phyloP scores from a whole-genome alignment of 2,888 invertebrate species.

The Gonocerus acuteangulatus region DNA sequence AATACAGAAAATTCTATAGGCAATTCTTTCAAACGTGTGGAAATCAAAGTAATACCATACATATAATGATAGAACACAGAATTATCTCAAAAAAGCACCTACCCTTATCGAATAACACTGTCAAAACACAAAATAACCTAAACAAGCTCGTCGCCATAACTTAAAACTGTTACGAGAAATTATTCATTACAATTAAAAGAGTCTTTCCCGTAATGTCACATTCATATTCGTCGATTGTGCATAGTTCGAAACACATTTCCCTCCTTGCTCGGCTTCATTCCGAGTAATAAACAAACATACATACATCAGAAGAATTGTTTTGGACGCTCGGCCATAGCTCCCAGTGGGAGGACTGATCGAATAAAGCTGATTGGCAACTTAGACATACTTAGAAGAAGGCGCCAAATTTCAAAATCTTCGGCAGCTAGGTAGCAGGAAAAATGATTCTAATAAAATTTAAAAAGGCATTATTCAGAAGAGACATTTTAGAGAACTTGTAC shows the following conservation, averaged over 20 bases:
- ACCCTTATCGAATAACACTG: background rate
- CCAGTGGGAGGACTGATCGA: background rate
- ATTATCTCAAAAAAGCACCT: background rate
- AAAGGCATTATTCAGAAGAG: too few relatives aligned
- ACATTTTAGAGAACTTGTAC: too few relatives aligned
- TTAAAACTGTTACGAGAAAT: background rate
- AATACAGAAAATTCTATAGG: too few relatives aligned
- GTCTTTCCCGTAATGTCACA: background rate
- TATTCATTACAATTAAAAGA: background rate
- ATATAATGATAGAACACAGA: too few relatives aligned
- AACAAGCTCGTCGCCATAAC: background rate
- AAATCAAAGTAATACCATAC: background rate
- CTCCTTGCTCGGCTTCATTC: too few relatives aligned
- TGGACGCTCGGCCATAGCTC: background rate
- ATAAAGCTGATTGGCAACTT: background rate
- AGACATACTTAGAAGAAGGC: too few relatives aligned
- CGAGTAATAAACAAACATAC: background rate
- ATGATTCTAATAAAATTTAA: too few relatives aligned
- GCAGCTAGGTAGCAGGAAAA: too few relatives aligned
- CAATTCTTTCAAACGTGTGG: background rate
- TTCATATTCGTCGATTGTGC: background rate
- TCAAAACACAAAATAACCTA: slow-evolving; percentile 16
- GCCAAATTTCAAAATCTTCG: too few relatives aligned
- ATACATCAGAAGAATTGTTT: background rate
- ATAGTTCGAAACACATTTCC: too few relatives aligned